These are phyloP conservation scores for Hippasteria phrygiana DNA, from an alignment of 53 echinoderm and acorn worm species.

Conservation along the genomic window DNA sequence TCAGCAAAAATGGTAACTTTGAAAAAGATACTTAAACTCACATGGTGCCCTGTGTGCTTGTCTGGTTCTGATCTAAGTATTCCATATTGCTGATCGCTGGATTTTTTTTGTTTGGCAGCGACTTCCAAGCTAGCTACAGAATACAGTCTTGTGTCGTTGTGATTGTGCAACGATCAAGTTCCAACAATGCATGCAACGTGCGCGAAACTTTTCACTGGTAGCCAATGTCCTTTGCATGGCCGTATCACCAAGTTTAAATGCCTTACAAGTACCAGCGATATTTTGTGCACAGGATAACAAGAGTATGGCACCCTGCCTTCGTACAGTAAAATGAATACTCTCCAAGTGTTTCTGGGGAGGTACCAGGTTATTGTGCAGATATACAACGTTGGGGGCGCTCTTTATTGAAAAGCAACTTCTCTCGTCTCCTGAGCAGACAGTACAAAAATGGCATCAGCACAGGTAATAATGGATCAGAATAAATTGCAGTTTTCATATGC, in stretches of 20 bases:
- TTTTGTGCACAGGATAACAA: background rate
- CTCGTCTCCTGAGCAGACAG: too few species aligned
- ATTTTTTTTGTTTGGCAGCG: background rate
- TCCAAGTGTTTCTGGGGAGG: background rate
- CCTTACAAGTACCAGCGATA: conserved; percentile 17
- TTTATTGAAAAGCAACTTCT: background rate
- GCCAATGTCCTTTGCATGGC: background rate
- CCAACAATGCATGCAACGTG: background rate
- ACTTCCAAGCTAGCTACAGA: background rate
- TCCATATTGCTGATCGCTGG: background rate
- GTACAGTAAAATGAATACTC: background rate
- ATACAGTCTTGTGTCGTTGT: background rate
- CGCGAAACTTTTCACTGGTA: background rate
- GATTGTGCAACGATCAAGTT: background rate
- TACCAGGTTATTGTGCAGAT: background rate
- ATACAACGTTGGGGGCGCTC: conserved; percentile 8
- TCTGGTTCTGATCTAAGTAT: conserved; percentile 31
- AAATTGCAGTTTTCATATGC: background rate
- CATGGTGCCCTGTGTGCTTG: conserved; percentile 41
- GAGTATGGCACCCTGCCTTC: background rate
- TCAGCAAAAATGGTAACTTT: background rate
- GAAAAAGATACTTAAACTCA: background rate
- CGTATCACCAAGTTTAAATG: background rate
- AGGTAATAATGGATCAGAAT: background rate
- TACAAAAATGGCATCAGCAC: background rate